Conservation (phyloP, 1,140 invertebrate genomes). For the Portunus trituberculatus region DNA sequence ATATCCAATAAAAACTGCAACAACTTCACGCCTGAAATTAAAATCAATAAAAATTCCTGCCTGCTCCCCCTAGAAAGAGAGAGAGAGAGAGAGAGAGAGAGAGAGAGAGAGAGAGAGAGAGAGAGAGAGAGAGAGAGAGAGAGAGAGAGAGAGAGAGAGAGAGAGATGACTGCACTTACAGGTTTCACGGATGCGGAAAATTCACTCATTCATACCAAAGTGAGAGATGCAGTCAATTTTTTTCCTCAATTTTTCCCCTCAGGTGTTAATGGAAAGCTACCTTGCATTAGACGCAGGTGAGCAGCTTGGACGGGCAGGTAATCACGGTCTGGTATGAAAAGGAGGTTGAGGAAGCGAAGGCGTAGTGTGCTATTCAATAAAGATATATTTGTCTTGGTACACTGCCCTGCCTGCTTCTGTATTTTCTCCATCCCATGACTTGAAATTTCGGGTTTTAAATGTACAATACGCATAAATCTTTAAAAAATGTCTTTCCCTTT, state of each 20-base stretch:
- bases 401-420: too few species aligned
- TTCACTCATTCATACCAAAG: neutral
- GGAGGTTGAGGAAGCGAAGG: neutral
- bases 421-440: neutral
- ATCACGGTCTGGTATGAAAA: neutral
- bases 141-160: constrained; percentile 30
- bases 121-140: constrained; percentile 36
- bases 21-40: neutral
- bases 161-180: neutral
- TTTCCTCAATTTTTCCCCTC: too few species aligned
- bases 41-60: neutral
- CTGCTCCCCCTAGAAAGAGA: neutral
- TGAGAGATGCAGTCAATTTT: too few species aligned
- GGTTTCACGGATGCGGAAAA: neutral
- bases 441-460: too few species aligned
- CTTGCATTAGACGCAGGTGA: too few species aligned
- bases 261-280: too few species aligned
- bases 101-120: neutral
- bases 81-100: neutral
- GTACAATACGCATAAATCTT: too few species aligned
- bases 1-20: too few species aligned
- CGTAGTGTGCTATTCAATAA: too few species aligned
- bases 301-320: too few species aligned
- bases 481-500: too few species aligned
- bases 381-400: too few species aligned